phyloP scores from a whole-genome alignment of 2,113 vertebrate species.

The Phoenicopterus ruber region DNA sequence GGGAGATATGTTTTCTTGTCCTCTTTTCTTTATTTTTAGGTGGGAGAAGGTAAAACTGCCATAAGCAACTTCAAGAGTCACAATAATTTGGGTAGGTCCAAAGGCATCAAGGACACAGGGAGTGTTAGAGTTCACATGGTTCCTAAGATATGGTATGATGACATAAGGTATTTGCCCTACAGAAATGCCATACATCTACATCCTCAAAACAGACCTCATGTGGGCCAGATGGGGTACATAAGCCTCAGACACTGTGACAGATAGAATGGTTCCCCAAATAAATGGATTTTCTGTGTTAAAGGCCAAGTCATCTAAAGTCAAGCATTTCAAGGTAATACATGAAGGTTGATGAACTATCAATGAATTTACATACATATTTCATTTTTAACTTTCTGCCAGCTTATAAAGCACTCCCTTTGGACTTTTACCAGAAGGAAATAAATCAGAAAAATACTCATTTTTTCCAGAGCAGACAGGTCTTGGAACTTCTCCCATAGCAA shows the following conservation, averaged over 20 bases:
- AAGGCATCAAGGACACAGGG: neutral
- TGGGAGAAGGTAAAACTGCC: neutral
- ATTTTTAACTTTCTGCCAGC: neutral
- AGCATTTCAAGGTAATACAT: neutral
- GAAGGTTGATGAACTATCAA: neutral
- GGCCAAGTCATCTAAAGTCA: neutral
- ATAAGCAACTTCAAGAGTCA: neutral
- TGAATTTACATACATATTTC: neutral
- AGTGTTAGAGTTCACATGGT: neutral
- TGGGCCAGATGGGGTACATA: neutral
- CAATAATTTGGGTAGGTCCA: neutral
- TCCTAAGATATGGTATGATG: neutral
- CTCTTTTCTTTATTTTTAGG: neutral
- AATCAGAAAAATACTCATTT: neutral
- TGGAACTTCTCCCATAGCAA: neutral
- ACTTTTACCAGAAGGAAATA: conserved; percentile 6
- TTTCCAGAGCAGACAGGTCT: neutral
- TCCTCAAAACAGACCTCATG: neutral
- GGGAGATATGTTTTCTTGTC: neutral
- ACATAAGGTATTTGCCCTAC: neutral
- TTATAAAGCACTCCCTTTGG: neutral
- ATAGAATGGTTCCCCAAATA: neutral
- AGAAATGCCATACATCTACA: neutral
- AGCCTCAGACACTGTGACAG: neutral
- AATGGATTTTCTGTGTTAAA: neutral